Conservation (phyloP, 1,140 invertebrate species). For the Yoshiicerus persimilis region DNA sequence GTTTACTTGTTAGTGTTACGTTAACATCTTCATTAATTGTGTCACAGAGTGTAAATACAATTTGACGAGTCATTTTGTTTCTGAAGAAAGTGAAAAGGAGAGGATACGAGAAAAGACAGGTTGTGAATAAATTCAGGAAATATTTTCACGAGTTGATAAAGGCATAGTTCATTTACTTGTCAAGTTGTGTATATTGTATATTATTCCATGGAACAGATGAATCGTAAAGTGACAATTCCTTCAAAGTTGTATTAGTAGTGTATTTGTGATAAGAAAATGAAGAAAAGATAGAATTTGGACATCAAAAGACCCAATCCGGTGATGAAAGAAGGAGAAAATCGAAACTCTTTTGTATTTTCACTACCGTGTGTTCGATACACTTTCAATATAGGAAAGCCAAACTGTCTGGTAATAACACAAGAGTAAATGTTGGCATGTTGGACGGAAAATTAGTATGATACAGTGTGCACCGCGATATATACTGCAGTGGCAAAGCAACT, state of each 20-base stretch:
- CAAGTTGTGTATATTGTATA: too few species aligned
- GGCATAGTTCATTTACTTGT: too few species aligned
- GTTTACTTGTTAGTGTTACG: background rate
- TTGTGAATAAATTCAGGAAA: too few species aligned
- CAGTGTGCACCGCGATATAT: background rate
- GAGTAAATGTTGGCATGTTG: background rate
- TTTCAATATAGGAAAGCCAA: background rate
- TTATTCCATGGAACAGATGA: background rate
- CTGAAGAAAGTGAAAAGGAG: background rate
- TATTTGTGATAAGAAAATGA: background rate
- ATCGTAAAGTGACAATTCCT: background rate
- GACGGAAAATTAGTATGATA: background rate
- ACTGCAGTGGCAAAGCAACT: background rate
- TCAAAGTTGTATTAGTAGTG: background rate
- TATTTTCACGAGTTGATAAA: too few species aligned
- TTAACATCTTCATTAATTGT: background rate
- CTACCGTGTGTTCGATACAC: background rate
- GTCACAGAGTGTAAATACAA: background rate
- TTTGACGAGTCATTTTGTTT: background rate
- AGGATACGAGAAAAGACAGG: background rate
- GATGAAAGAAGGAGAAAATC: background rate
- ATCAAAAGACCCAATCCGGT: background rate
- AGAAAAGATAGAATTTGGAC: background rate
- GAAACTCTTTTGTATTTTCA: background rate
- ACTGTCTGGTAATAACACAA: background rate